These are phyloP conservation scores for Toxonevra muliebris DNA, from an alignment of 2,888 invertebrate genomes.

Conservation along the genomic window DNA sequence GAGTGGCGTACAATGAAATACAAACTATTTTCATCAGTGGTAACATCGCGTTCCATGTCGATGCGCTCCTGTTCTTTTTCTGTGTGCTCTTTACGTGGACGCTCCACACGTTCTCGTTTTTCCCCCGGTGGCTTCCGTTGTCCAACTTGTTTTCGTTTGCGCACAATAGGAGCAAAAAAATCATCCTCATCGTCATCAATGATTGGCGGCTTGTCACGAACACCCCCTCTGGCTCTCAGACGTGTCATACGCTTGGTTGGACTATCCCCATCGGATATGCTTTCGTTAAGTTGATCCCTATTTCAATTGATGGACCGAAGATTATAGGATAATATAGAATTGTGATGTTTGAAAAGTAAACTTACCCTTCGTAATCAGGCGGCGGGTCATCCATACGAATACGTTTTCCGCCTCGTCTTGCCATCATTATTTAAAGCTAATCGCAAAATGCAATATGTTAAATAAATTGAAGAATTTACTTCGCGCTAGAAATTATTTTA, in stretches of 20 bases:
- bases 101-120: conserved; percentile 58
- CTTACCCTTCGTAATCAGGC: conserved; percentile 81
- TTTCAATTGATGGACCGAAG: not conserved
- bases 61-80: conserved; percentile 62
- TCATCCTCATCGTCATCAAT: conserved; percentile 66
- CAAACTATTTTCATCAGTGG: conserved; percentile 84
- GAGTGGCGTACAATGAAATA: conserved; percentile 86
- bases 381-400: conserved; percentile 93
- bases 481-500: no score
- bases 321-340: not conserved
- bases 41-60: conserved; percentile 65
- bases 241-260: conserved; percentile 72
- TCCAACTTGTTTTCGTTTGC: conserved; percentile 57
- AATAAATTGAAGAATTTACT: no score
- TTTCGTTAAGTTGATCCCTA: conserved; percentile 62
- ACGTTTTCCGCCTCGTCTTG: conserved; percentile 86
- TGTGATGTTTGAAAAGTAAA: conserved; percentile 6
- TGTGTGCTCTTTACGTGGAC: conserved; percentile 61
- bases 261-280: conserved; percentile 68
- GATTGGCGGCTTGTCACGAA: conserved; percentile 65
- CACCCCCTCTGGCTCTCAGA: conserved; percentile 69
- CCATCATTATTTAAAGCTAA: conserved; percentile 68
- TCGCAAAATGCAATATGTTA: no score
- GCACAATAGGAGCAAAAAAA: conserved; percentile 59
- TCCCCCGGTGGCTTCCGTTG: conserved; percentile 53